Evolutionary conservation across 2,888 invertebrate genomes (phyloP).

Genomic region (Pachydiplax longipennis): DNA sequence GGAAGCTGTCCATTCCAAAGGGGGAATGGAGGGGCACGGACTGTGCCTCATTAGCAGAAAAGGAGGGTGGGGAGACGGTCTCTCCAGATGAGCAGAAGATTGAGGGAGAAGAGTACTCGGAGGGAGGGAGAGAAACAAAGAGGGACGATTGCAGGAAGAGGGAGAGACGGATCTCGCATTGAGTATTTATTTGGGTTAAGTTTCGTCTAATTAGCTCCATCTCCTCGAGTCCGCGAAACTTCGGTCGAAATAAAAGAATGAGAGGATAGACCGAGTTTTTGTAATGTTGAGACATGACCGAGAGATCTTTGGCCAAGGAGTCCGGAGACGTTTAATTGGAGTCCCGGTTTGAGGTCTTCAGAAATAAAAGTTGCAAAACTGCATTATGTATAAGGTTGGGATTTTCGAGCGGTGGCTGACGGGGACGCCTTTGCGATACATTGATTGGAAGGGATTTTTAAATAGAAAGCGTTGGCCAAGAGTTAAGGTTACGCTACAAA

Average conservation of each 20-base stretch:
- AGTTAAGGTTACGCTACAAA: too few species aligned
- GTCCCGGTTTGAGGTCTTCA: not conserved
- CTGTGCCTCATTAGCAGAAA: conserved; percentile 41
- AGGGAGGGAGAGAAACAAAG: not conserved
- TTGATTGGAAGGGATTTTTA: too few species aligned
- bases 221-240: not conserved
- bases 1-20: not conserved
- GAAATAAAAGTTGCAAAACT: not conserved
- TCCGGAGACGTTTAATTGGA: not conserved
- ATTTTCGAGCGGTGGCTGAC: too few species aligned
- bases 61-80: not conserved
- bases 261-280: not conserved
- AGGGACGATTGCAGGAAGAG: not conserved
- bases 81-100: not conserved
- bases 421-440: too few species aligned
- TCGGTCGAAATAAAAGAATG: not conserved
- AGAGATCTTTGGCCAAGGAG: not conserved
- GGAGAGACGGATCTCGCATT: not conserved
- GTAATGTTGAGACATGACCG: not conserved
- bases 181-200: conserved; percentile 1
- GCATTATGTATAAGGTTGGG: too few species aligned
- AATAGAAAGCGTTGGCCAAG: too few species aligned
- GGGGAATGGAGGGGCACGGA: not conserved
- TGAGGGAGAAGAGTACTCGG: not conserved
- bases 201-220: not conserved